Base-by-base conservation (phyloP, 1,140 invertebrate genomes). In the Protaetia brevitarsis region DNA sequence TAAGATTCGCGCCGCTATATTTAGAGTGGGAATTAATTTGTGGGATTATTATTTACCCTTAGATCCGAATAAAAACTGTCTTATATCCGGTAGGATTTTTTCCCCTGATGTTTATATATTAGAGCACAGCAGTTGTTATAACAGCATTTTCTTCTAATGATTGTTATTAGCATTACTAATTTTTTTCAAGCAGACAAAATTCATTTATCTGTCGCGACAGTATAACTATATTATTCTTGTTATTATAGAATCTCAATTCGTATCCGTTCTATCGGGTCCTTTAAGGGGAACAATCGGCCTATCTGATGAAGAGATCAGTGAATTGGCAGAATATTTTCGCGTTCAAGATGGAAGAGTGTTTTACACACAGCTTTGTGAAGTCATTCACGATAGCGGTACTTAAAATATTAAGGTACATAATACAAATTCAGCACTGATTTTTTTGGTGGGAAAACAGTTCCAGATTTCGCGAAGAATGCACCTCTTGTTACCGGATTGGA, bases 291-390 rank as follows among this genome's bases (percentile, higher is more conserved):
- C 82, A 41, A 81, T 88, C 41, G 88, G 87, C 0, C 77, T 90
- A 51, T 86, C 87, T 0, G 85, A 89, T 63, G 80, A 84, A 28
- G 88, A 90, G 79, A 84, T 90, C 36, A 77, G 80, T 10, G 87
- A 90, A 71, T 75, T 90, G 3, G 82, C 86, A 0, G 88, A 89
- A 77, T 90, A 89, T 80, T 91, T 91, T 79, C 82, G 87, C 29
- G 81, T 88, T 21, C 86, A 87, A 56, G 88, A 90, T 79, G 88
- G 88, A 34, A 81, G 88, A 66, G 83, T 90, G 26, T 83, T 86
- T 29, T 90, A 90, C 74, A 82, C 82, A 0, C 88, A 90, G 77
- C 83, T 90, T 41, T 90, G 88, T 68, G 81, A 86, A 72, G 82
- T 89, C 63, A 85, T 90, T 63, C 85, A 89, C 66, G 82, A 85